These are phyloP conservation scores for Phthorimaea operculella DNA, from an alignment of 1,140 invertebrate genomes.

Conservation along the genomic window DNA sequence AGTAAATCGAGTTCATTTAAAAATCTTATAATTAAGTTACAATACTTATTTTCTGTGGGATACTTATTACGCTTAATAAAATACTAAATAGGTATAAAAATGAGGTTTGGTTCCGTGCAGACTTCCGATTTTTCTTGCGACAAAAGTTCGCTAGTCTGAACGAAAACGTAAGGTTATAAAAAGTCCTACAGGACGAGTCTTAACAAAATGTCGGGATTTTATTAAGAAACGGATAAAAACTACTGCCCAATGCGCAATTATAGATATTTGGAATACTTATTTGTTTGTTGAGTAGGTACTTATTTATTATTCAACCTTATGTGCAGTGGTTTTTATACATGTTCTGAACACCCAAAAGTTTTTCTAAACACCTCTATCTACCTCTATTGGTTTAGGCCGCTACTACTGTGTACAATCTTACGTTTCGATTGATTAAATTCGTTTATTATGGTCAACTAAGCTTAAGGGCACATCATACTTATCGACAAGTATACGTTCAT, in stretches of 20 bases:
- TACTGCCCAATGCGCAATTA: too few species aligned
- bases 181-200: background rate
- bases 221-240: too few species aligned
- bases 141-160: background rate
- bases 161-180: background rate
- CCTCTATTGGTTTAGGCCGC: conserved; percentile 14
- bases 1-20: background rate
- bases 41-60: background rate
- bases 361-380: background rate
- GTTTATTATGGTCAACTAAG: conserved; percentile 14
- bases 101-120: background rate
- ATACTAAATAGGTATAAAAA: background rate
- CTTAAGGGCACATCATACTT: background rate
- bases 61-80: background rate
- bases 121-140: background rate
- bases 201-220: background rate
- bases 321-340: background rate
- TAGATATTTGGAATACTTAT: too few species aligned
- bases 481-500: too few species aligned
- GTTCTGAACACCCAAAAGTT: background rate
- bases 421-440: conserved; percentile 16
- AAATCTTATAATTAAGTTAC: background rate
- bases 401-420: conserved; percentile 13
- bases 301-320: background rate
- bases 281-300: background rate